These are phyloP conservation scores for Barypeithes pellucidus DNA, from an alignment of 2,888 invertebrate species.

Conservation along the genomic window DNA sequence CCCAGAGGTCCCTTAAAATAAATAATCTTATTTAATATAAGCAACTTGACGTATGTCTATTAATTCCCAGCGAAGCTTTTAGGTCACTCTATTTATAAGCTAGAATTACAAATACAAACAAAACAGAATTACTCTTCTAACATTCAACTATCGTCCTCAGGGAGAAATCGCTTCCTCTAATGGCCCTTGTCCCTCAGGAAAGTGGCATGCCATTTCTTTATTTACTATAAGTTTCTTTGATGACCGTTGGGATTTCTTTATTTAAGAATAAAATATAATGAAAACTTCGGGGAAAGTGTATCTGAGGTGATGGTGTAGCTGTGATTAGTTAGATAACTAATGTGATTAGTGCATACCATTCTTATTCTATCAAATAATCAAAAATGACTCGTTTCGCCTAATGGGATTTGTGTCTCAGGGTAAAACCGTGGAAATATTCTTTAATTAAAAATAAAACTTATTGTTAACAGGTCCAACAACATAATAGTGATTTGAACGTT, in stretches of 20 bases:
- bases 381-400: too few relatives aligned
- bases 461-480: too few relatives aligned
- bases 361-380: too few relatives aligned
- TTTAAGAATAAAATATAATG: constrained; percentile 7
- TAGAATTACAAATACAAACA: constrained; percentile 48
- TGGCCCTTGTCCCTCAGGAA: constrained; percentile 51
- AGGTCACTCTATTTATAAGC: constrained; percentile 33
- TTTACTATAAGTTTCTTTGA: constrained; percentile 38
- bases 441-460: too few relatives aligned
- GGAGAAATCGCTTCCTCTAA: constrained; percentile 49
- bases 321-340: too few relatives aligned
- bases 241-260: constrained; percentile 10
- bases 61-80: constrained; percentile 32
- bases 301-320: too few relatives aligned
- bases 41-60: constrained; percentile 33
- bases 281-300: too few relatives aligned
- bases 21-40: constrained; percentile 22
- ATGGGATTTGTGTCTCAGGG: too few relatives aligned
- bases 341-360: too few relatives aligned
- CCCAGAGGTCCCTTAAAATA: constrained; percentile 8
- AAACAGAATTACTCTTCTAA: constrained; percentile 41
- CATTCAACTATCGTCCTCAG: constrained; percentile 40
- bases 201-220: constrained; percentile 45
- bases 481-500: too few relatives aligned
- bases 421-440: too few relatives aligned